Evolutionary conservation across 2,797 vertebrate species (phyloP), one percentile per base, ranked within the genome.

Genomic region (Lithobates pipiens): DNA sequence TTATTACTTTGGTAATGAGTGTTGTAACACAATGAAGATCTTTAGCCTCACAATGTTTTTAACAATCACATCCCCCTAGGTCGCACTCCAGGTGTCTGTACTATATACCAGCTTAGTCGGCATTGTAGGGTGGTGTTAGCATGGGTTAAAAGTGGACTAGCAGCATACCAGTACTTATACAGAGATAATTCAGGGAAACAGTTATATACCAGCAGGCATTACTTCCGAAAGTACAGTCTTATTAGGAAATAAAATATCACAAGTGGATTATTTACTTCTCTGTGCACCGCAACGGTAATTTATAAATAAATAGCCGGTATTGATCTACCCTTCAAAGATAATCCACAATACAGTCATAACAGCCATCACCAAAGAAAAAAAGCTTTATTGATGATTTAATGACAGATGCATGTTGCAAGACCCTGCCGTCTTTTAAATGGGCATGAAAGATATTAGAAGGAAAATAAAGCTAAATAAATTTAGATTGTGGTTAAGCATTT

Each of bases 1-100:
- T 87, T 87, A 87, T 87, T 84, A 84, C 71, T 80, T 63, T 80
- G 86, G 76, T 87, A 87, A 87, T 87, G 83, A 87, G 76, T 87
- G 81, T 78, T 70, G 81, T 70, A 76, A 71, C 86, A 87, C 81
- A 87, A 87, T 87, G 78, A 83, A 76, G 86, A 87, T 83, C 86
- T 84, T 67, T 87, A 84, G 76, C 71, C 67, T 76, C 70, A 69
- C 77, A 75, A 67, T 86, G 85, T 86, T 76, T 77, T 50, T 57
- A 75, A 83, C 85, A 86, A 83, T 86, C 80, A 32, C 44, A 25
- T 86, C 74, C 80, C 85, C 80, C 42, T 70, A 86, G 85, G 85
- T 74, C 85, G 10, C 85, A 69, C 85, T 79, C 76, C 85, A 86
- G 80, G 85, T 86, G 85, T 73, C 80, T 68, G 23, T 73, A 44